Conservation (phyloP, 2,113 vertebrate genomes). For the Vidua chalybeata region DNA sequence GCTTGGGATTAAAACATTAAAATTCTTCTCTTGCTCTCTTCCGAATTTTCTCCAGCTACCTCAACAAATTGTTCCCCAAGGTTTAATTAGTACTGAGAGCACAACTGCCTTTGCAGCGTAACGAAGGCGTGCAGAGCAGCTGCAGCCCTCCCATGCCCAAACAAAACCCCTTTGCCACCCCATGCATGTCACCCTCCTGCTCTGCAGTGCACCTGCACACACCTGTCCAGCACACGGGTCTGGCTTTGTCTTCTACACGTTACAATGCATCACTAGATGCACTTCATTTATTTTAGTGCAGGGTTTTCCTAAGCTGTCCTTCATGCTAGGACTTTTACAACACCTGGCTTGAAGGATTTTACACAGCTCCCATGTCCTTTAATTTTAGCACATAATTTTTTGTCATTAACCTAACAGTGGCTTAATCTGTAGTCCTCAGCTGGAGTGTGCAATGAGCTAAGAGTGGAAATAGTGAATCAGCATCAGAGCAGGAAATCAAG, state of each 20-base stretch:
- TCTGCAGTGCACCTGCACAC: not conserved
- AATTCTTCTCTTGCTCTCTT: not conserved
- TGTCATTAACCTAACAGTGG: not conserved
- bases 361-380: not conserved
- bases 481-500: not conserved
- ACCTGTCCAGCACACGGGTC: not conserved
- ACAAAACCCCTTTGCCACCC: not conserved
- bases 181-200: not conserved
- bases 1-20: not conserved
- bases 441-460: not conserved
- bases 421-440: not conserved
- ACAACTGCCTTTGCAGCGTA: not conserved
- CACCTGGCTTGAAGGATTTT: not conserved
- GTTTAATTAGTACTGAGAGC: constrained; percentile 28
- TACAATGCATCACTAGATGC: not conserved
- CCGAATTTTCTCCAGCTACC: not conserved
- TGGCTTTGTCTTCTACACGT: not conserved
- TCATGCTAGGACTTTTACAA: not conserved
- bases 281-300: not conserved
- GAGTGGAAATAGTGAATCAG: not conserved
- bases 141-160: not conserved
- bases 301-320: not conserved
- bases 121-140: not conserved
- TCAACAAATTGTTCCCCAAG: not conserved
- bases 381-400: not conserved